Conservation (phyloP, 2,797 vertebrate genomes). For the Leptoclinus maculatus region DNA sequence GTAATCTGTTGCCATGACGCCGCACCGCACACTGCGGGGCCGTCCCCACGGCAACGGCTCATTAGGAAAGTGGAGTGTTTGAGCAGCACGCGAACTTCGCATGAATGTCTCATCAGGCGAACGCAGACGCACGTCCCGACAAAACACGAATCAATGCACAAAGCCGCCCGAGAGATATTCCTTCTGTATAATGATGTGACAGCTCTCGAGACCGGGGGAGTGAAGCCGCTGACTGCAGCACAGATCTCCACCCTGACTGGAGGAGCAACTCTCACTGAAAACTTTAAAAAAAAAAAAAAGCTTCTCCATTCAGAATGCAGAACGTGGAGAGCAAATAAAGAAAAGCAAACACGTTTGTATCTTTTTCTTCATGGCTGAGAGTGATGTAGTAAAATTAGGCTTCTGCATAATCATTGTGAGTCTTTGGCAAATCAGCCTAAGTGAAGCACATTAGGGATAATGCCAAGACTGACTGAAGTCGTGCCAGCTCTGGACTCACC, state of each 20-base stretch:
- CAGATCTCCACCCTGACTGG: slow-evolving; percentile 33
- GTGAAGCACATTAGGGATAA: slow-evolving; percentile 42
- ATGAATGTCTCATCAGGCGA: slow-evolving; percentile 23
- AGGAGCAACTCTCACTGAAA: slow-evolving; percentile 18
- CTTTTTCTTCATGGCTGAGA: slow-evolving; percentile 18
- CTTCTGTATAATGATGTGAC: slow-evolving; percentile 9
- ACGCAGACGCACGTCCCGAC: neutral
- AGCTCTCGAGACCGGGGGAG: slow-evolving; percentile 13
- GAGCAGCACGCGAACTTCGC: slow-evolving; percentile 53
- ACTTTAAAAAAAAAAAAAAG: neutral
- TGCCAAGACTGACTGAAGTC: slow-evolving; percentile 27
- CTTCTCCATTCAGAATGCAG: slow-evolving; percentile 13
- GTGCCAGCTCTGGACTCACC: slow-evolving; percentile 35
- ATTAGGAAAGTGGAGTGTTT: slow-evolving; percentile 46
- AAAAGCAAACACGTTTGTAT: neutral
- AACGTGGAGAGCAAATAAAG: slow-evolving; percentile 10
- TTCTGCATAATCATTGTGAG: slow-evolving; percentile 33
- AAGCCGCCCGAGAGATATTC: slow-evolving; percentile 18
- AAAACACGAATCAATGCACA: slow-evolving; percentile 27
- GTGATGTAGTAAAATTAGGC: slow-evolving; percentile 34
- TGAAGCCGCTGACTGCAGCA: slow-evolving; percentile 48
- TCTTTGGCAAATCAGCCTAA: slow-evolving; percentile 46
- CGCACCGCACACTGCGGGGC: slow-evolving; percentile 40
- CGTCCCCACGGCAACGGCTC: slow-evolving; percentile 56
- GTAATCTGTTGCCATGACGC: slow-evolving; percentile 67